Base-by-base conservation (phyloP, 2,113 vertebrate genomes). In the Pycnonotus jocosus region DNA sequence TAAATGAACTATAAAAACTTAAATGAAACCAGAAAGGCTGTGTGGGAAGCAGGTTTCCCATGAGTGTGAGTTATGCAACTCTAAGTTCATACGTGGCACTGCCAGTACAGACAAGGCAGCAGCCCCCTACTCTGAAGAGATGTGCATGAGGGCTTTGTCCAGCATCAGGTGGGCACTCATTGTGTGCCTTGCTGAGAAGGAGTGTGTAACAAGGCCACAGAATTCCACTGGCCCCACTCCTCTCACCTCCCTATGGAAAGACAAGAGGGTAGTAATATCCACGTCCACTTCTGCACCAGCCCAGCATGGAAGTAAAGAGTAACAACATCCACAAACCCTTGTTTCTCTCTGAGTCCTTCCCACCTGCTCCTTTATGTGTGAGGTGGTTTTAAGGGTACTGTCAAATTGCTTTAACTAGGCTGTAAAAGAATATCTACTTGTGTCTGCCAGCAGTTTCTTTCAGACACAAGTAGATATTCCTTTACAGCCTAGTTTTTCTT, bases 1-100 rank as follows among this genome's bases (percentile, higher is more conserved):
- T 84, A 92, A 89, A 89, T 33, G n/a, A 89, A 68, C 88, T 81
- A 35, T 91, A 90, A 87, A 95, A 93, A 25, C 44, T 33, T 80
- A 82, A 87, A 50, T 31, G 48, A 69, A 94, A 88, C 53, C 91
- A 87, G 91, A 85, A 89, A 60, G 65, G 65, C 76, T 60, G 69
- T 4, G 1, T n/a, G 69, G 72, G n/a, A 88, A 93, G 83, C 77
- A 51, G 91, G 38, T 79, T 96, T 84, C 44, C 80, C 17, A 0
- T 23, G 30, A n/a, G 24, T 22, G 9, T 33, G 33, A 71, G 33
- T 88, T 90, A 47, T 2, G 19, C 70, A 85, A 15, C 14, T 76
- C 4, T 21, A 45, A 45, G 37, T 51, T 48, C 33, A 31, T 15
- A 23, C 38, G 51, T 66, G 50, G 62, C 66, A 33, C 17, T 40